phyloP scores from a whole-genome alignment of 2,888 invertebrate genomes.

The Asteroscopus sphinx region DNA sequence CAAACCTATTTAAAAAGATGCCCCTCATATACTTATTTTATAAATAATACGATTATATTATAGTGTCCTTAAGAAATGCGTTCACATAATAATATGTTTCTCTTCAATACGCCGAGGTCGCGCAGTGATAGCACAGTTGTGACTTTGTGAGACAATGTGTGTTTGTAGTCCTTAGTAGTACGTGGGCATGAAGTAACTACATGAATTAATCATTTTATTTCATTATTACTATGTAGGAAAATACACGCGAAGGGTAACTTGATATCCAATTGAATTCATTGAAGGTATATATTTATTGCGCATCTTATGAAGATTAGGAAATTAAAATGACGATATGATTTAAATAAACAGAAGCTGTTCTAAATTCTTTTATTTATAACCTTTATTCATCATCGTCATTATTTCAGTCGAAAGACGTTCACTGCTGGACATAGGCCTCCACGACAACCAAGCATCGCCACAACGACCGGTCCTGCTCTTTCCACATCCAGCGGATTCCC shows the following conservation, averaged over 20 bases:
- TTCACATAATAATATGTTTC: conserved; percentile 18
- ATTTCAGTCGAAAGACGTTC: no score
- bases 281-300: neutral
- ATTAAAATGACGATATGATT: neutral
- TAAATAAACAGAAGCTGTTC: neutral
- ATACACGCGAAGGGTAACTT: conserved; percentile 10
- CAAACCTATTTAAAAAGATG: no score
- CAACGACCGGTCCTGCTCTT: no score
- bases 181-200: conserved; percentile 10
- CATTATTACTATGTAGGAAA: conserved; percentile 8
- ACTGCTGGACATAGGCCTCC: no score
- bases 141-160: conserved; percentile 30
- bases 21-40: no score
- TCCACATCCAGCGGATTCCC: no score
- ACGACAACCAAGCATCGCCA: no score
- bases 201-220: conserved; percentile 29
- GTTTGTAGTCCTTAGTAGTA: conserved; percentile 9
- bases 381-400: no score
- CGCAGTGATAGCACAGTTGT: conserved; percentile 38
- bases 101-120: conserved; percentile 29
- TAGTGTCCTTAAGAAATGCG: conserved; percentile 22
- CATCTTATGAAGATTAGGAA: neutral
- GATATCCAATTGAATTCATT: conserved; percentile 4
- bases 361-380: no score
- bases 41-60: neutral